Percentiles rank a stretch among this genome's conserved stretches.
Conservation (phyloP, 2,113 vertebrate species). For the Eulemur macaco region DNA sequence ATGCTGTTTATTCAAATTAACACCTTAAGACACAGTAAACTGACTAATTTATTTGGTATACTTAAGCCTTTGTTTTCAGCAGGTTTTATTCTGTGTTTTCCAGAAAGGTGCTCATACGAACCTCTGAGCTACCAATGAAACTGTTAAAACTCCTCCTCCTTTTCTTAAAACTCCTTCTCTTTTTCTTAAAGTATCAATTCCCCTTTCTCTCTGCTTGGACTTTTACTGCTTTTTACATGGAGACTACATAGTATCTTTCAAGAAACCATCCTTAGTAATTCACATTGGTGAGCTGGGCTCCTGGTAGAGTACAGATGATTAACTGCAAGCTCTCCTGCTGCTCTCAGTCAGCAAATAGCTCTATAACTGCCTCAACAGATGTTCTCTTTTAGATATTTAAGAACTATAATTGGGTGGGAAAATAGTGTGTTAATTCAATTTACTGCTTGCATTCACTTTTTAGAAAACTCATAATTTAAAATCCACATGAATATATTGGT, state of each 20-base stretch:
- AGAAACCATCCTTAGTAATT: constrained; percentile 36
- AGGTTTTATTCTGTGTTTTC: constrained; percentile 4
- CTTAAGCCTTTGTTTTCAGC: background rate
- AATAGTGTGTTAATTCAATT: constrained; percentile 65
- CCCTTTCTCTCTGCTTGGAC: background rate
- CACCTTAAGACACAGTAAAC: constrained; percentile 37
- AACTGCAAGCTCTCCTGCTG: constrained; percentile 54
- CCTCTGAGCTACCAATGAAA: background rate
- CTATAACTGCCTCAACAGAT: constrained; percentile 57
- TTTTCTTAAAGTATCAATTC: background rate
- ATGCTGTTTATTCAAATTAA: background rate
- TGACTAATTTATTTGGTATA: background rate
- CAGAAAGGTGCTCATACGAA: background rate
- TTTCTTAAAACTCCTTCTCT: background rate
- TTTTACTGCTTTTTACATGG: background rate
- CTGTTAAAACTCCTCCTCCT: background rate
- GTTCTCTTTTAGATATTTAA: constrained; percentile 59
- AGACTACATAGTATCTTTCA: background rate
- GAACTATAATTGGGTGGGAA: constrained; percentile 71
- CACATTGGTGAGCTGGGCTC: constrained; percentile 34
- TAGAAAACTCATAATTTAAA: constrained; percentile 33
- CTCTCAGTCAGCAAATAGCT: constrained; percentile 39
- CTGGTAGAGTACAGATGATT: constrained; percentile 57
- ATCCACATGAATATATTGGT: background rate
- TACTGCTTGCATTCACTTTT: constrained; percentile 44